phyloP scores from a whole-genome alignment of 2,113 vertebrate species.

The Mirza zaza region DNA sequence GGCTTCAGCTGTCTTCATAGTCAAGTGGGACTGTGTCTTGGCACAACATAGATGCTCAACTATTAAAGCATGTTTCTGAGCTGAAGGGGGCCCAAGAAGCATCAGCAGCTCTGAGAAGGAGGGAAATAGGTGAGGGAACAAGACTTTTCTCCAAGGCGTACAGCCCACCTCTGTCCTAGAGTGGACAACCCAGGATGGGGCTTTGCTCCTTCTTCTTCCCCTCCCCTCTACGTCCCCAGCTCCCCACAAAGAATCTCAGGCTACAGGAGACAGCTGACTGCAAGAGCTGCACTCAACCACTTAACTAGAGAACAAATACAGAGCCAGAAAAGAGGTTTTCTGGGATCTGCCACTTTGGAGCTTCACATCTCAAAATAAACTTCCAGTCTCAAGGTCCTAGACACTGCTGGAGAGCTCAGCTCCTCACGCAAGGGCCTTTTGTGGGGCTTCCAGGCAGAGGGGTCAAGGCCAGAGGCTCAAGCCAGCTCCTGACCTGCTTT shows the following conservation, averaged over 20 bases:
- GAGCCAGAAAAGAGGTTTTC: conserved; percentile 81
- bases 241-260: conserved; percentile 37
- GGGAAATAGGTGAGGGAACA: background rate
- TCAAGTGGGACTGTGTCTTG: conserved; percentile 68
- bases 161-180: background rate
- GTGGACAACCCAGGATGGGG: background rate
- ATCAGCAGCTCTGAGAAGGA: background rate
- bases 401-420: conserved; percentile 52
- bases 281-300: conserved; percentile 73
- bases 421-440: conserved; percentile 72
- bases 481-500: background rate
- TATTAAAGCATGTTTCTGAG: conserved; percentile 37
- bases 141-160: background rate
- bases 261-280: conserved; percentile 68
- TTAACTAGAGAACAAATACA: conserved; percentile 71
- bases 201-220: background rate
- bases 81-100: background rate
- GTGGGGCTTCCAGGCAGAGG: conserved; percentile 35
- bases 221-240: background rate
- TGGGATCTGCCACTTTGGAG: conserved; percentile 80
- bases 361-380: conserved; percentile 79
- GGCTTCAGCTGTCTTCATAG: conserved; percentile 58
- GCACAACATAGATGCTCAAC: conserved; percentile 51
- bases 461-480: conserved; percentile 55
- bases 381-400: conserved; percentile 69